A percentile compares a stretch with the other conserved stretches of the same genome.
These are phyloP conservation scores for Pitta sordida DNA, from an alignment of 2,113 vertebrate genomes.

Conservation along the genomic window DNA sequence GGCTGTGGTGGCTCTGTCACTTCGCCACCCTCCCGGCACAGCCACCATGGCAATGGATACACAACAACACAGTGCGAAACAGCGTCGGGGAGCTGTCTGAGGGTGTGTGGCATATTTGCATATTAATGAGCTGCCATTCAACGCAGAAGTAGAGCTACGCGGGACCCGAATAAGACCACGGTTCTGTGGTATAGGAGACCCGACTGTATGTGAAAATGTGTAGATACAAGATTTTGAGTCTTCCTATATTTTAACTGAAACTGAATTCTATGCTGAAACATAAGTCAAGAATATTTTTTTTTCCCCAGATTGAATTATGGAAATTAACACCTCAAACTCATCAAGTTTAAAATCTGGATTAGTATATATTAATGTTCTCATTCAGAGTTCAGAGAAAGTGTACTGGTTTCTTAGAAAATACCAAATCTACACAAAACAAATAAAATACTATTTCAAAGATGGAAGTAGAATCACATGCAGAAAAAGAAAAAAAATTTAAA, in stretches of 20 bases:
- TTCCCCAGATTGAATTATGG: neutral
- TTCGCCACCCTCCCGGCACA: too few relatives aligned
- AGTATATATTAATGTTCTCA: neutral
- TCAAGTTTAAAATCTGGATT: neutral
- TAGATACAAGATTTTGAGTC: neutral
- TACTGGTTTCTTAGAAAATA: neutral
- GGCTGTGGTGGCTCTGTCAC: too few relatives aligned
- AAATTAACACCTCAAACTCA: neutral
- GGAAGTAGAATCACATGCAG: neutral
- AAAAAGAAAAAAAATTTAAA: neutral
- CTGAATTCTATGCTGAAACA: neutral
- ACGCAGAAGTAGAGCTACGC: too few relatives aligned
- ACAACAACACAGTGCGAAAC: too few relatives aligned
- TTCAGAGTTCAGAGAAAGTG: neutral
- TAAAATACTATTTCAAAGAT: neutral
- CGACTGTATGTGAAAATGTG: neutral
- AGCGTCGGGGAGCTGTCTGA: too few relatives aligned
- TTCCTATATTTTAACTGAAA: neutral
- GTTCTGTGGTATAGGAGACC: too few relatives aligned
- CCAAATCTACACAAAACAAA: neutral
- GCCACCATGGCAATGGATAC: too few relatives aligned
- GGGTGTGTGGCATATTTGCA: too few relatives aligned
- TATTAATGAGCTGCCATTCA: too few relatives aligned
- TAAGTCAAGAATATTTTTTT: neutral
- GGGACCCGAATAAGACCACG: too few relatives aligned